Evolutionary conservation across 2,888 invertebrate species (phyloP).

Genomic region (Megamerina dolium): DNA sequence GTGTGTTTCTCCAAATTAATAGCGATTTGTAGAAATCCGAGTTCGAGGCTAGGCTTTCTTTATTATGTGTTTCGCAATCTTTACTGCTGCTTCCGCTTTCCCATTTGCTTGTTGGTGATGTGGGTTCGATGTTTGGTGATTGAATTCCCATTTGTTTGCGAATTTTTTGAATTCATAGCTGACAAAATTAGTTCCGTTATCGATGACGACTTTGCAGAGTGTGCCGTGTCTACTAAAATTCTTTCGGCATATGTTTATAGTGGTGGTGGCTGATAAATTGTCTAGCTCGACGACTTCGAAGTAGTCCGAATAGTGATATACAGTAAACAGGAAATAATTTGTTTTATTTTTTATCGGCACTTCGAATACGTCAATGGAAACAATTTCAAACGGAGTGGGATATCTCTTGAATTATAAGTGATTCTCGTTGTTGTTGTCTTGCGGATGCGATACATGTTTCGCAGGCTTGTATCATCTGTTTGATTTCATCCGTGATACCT

Average conservation of each 20-base stretch:
- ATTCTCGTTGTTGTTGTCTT: constrained; percentile 3
- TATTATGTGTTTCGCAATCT: constrained; percentile 18
- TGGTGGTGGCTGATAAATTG: neutral
- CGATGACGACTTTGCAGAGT: too few relatives aligned
- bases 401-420: constrained; percentile 4
- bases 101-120: constrained; percentile 23
- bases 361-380: constrained; percentile 14
- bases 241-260: neutral
- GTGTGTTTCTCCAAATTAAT: constrained; percentile 8
- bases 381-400: constrained; percentile 14
- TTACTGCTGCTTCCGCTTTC: constrained; percentile 26
- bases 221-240: constrained; percentile 10
- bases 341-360: constrained; percentile 7
- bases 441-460: constrained; percentile 3
- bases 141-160: constrained; percentile 18
- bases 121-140: constrained; percentile 21
- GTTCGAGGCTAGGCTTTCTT: constrained; percentile 4
- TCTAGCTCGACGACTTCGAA: constrained; percentile 12
- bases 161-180: constrained; percentile 5
- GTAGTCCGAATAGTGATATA: constrained; percentile 15
- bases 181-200: too few relatives aligned
- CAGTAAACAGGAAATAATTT: constrained; percentile 10
- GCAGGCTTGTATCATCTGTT: neutral
- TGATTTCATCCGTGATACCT: constrained; percentile 10
- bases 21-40: constrained; percentile 7